Base-by-base conservation (phyloP, 37 sponge, comb jelly and placozoan species). In the Geodia barretti region DNA sequence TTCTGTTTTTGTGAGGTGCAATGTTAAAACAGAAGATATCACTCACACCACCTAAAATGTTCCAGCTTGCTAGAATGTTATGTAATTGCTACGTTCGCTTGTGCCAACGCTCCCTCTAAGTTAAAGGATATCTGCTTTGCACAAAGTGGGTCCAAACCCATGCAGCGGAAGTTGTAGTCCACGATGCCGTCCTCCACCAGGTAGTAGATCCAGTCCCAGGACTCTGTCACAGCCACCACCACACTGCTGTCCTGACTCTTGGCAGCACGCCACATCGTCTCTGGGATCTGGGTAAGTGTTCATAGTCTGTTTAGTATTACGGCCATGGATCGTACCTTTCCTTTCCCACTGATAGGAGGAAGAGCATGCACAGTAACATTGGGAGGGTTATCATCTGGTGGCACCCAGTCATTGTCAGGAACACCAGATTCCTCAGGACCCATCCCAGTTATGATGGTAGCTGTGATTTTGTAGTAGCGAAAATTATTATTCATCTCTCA, bases 141-240 rank as follows among this genome's bases (percentile, higher is more conserved):
- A 75, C 75, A 75, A 26, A 43, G 47, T n/a, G 29, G 21, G 61
- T 75, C 75, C 47, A 59, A 31, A 28, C 30, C 75, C 61, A 59
- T 75, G 4, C 75, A 41, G 28, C 75, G 31, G 30, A 31, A 75
- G 34, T 75, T 60, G 17, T 54, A 63, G 67, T 78, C 78, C 1
- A 78, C 78, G 4, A 65, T 64, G 1, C 34, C 67, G 4, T 30
- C 28, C 65, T 65, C 67, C 67, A 78, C 78, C 1, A 78, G 43
- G 70, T 80, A 42, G 38, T 68, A 47, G 31, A 80, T 80, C 80
- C 80, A 80, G 71, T 66, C 80, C 80, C 80, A 80, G 33, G 71
- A 68, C 60, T 80, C 68, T 0, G 39, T 68, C 5, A 54, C 58
- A 24, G 80, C 80, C 35, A 54, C 37, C 38, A 28, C 39, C 32